phyloP scores from a whole-genome alignment of 2,113 vertebrate genomes.

The Siniperca knerii region DNA sequence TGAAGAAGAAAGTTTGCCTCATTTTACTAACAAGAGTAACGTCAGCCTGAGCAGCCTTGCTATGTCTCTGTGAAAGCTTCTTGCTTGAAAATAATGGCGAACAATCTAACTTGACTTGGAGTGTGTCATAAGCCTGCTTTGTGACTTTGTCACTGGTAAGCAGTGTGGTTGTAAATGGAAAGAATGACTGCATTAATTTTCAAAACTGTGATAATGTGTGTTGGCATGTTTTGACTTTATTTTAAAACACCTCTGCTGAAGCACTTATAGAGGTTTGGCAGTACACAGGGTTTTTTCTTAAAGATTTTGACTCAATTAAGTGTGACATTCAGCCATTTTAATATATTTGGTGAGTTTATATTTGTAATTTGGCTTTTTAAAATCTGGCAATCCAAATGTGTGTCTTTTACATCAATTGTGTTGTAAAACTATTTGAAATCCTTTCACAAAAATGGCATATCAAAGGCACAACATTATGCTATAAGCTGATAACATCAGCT shows the following conservation, averaged over 20 bases:
- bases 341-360: background rate
- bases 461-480: constrained; percentile 51
- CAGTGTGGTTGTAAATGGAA: constrained; percentile 40
- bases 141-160: constrained; percentile 51
- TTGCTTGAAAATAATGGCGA: constrained; percentile 41
- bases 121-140: constrained; percentile 45
- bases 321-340: background rate
- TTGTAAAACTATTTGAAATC: constrained; percentile 10
- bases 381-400: constrained; percentile 1
- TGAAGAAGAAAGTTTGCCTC: background rate
- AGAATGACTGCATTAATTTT: constrained; percentile 40
- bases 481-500: constrained; percentile 50
- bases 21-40: constrained; percentile 57
- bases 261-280: constrained; percentile 64
- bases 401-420: constrained; percentile 1
- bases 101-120: constrained; percentile 25
- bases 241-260: constrained; percentile 51
- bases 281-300: background rate
- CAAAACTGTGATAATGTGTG: constrained; percentile 26
- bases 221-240: constrained; percentile 63
- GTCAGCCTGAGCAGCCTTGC: constrained; percentile 36
- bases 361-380: constrained; percentile 11
- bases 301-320: constrained; percentile 5
- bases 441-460: constrained; percentile 8
- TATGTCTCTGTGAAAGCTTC: constrained; percentile 58